Base-by-base conservation (phyloP, 37 sponge, comb jelly and placozoan species). In the Petrosia ficiformis region DNA sequence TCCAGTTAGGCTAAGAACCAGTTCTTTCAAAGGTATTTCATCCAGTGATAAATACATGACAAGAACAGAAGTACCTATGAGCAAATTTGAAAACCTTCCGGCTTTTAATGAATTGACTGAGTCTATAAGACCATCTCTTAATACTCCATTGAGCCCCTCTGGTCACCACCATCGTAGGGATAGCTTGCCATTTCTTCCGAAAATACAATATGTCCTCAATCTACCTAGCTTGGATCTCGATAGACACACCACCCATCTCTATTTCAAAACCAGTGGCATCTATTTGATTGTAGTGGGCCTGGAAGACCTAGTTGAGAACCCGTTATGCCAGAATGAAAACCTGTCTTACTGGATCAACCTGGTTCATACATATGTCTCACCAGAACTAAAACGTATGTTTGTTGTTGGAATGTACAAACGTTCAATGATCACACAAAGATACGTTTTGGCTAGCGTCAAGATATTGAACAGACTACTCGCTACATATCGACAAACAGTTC, bases 281-380 rank as follows among this genome's bases (percentile, higher is more conserved):
- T 86, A 80, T 42, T 72, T 86, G 66, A 37, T 86, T 16, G 70
- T 57, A 0, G 35, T 74, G 14, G 72, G 70, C 19, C 79, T 86
- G 11, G 70, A 75, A 5, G 80, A 86, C 39, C 41, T 79, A 25
- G 24, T 69, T 11, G 74, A 36, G 1, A 74, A 86, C 64, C 80
- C 86, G 0, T 68, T 74, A 11, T 77, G 77, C 61, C 86, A 86
- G 75, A 79, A 76, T 61, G 86, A 86, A 64, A 86, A 86, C 74
- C 80, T 86, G 39, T 79, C 33, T 40, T 79, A 44, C 74, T 86
- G 80, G 80, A 24, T 86, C 37, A 40, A 74, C 19, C 59, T 80
- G 60, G 72, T 86, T 28, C 80, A 86, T 40, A 65, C 69, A 44
- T 66, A 75, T 39, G 75, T 79, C 0, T 33, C 25, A 6, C 80